Conservation (phyloP, 1,140 invertebrate species). For the Dinothrombium tinctorium region DNA sequence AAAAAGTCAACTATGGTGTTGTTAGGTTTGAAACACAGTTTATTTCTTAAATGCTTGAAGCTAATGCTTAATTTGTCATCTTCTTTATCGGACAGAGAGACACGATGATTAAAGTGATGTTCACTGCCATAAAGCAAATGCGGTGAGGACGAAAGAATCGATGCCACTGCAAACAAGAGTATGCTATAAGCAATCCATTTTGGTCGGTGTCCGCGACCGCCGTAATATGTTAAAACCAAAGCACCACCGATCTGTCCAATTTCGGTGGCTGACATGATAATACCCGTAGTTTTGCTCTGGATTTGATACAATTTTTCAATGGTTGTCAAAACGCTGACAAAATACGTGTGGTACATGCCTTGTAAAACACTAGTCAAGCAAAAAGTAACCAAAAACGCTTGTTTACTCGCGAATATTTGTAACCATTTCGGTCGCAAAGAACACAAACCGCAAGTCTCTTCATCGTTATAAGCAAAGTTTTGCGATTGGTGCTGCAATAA, state of each 20-base stretch:
- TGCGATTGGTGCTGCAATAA: too few species aligned
- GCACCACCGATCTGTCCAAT: constrained; percentile 66
- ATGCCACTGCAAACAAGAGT: constrained; percentile 60
- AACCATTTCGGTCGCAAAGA: constrained; percentile 34
- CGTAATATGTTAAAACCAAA: constrained; percentile 58
- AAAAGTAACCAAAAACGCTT: constrained; percentile 63
- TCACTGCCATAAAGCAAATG: constrained; percentile 18
- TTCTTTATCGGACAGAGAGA: too few species aligned
- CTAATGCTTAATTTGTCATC: too few species aligned
- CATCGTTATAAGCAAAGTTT: too few species aligned
- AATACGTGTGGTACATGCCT: constrained; percentile 84
- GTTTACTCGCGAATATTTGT: constrained; percentile 49
- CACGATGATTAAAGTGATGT: neutral
- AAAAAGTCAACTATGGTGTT: too few species aligned
- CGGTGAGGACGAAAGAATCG: constrained; percentile 51
- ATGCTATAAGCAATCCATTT: constrained; percentile 86
- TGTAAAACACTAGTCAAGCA: constrained; percentile 44
- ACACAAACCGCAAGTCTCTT: constrained; percentile 15
- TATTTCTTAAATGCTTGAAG: too few species aligned
- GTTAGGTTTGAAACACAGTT: too few species aligned
- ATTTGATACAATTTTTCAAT: constrained; percentile 90
- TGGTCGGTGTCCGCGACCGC: constrained; percentile 77
- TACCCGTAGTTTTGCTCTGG: constrained; percentile 75
- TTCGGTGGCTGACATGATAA: constrained; percentile 77
- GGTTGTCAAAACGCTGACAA: constrained; percentile 85